Percentiles rank a stretch among this genome's conserved stretches.
Conservation (phyloP, 2,113 vertebrate genomes). For the Sapajus apella region DNA sequence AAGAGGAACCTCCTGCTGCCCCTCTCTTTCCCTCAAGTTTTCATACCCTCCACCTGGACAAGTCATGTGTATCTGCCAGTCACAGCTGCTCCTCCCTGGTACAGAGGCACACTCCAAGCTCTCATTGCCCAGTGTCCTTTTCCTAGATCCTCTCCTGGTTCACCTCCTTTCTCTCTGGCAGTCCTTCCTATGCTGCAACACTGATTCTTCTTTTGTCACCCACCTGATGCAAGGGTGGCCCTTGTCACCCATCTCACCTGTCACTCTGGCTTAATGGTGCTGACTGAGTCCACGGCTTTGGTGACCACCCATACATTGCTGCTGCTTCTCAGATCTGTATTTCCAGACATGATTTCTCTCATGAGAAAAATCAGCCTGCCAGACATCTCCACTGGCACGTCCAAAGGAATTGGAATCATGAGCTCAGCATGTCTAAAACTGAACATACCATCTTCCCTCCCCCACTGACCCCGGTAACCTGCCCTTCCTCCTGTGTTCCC, state of each 20-base stretch:
- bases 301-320: not conserved
- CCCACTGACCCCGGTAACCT: no score
- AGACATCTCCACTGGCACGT: not conserved
- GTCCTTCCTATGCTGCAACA: not conserved
- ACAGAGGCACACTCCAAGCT: no score
- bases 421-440: not conserved
- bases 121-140: not conserved
- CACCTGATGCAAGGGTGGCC: not conserved
- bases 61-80: not conserved
- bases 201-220: not conserved
- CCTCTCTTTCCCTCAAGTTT: not conserved
- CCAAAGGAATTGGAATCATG: not conserved
- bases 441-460: not conserved
- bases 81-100: not conserved
- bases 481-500: not conserved
- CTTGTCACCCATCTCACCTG: not conserved
- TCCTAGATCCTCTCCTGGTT: not conserved
- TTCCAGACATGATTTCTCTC: not conserved
- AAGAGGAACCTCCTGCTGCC: not conserved
- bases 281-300: not conserved
- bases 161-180: not conserved
- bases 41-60: not conserved
- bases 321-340: not conserved
- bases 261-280: not conserved
- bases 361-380: not conserved